Evolutionary conservation across 2,113 vertebrate genomes (phyloP), one percentile per base, ranked within the genome.

Genomic region (Ictalurus furcatus): DNA sequence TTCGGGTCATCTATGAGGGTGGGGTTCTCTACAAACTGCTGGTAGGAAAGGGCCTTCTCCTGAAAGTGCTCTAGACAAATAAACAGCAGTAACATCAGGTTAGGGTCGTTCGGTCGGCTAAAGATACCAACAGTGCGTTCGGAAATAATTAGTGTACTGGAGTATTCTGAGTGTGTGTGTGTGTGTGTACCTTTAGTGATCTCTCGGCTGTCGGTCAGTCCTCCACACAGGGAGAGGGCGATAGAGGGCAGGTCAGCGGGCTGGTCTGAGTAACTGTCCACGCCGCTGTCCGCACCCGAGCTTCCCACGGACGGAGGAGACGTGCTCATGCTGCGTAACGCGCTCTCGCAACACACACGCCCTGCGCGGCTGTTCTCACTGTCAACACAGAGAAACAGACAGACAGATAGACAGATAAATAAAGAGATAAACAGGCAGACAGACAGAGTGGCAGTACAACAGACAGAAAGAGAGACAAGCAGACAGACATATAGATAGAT

Each of bases 191-290:
- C 98, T 96, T 95, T 96, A 63, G 96, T 98, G 90, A 99, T 97
- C 91, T 98, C 98, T 92, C 93, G 95, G 95, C 96, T 97, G 89
- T 99, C 97, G 0, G 93, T 95, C 86, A 99, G 98, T 89, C 98
- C 98, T 80, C 98, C 98, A 0, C 98, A 99, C 88, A 99, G 95
- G 84, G 98, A 99, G 93, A 99, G 97, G 90, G 97, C 96, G 17
- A 99, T 97, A 89, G 97, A 96, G 0, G 97, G 97, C 93, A 98
- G 92, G 92, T 99, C 97, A 59, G 96, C 91, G 37, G 95, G 90
- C 80, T 97, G 96, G 74, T 98, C 98, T 0, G 96, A 95, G 89
- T 96, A 96, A 94, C 97, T 97, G 92, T 99, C 98, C 78, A 97
- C 93, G 0, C 98, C 98, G 0, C 98, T 99, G 94, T 99, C 98